Percentiles rank a stretch among this genome's conserved stretches.
Evolutionary conservation across 2,888 invertebrate species (phyloP).

Genomic region (Drosophila limbata): DNA sequence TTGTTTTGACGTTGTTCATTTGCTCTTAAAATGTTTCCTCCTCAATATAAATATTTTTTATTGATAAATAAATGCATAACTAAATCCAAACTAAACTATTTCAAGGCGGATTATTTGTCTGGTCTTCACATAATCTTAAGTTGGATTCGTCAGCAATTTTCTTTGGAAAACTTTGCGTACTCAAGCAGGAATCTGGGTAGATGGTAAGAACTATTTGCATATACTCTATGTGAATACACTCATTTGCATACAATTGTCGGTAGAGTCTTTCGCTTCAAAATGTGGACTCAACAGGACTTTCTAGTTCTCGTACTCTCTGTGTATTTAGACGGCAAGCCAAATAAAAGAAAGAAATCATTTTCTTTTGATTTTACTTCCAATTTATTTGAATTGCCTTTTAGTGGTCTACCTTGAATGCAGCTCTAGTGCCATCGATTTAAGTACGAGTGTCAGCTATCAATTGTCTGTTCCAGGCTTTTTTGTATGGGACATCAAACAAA

Average conservation of each 20-base stretch:
- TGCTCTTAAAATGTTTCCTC: not conserved
- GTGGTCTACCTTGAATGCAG: slow-evolving; percentile 33
- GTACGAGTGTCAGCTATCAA: not conserved
- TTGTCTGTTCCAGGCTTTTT: slow-evolving; percentile 3
- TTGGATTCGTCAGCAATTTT: slow-evolving; percentile 13
- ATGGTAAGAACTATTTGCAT: slow-evolving; percentile 17
- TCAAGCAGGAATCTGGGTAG: not conserved
- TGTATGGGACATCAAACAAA: slow-evolving; percentile 39
- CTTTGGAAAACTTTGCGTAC: slow-evolving; percentile 2
- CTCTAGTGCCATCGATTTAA: slow-evolving; percentile 17
- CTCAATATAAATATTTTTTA: not conserved
- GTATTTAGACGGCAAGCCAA: slow-evolving; percentile 9
- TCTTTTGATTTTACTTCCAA: slow-evolving; percentile 41
- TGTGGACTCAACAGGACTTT: not conserved
- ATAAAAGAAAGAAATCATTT: slow-evolving; percentile 21
- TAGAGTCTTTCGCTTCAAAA: slow-evolving; percentile 2
- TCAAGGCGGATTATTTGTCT: not conserved
- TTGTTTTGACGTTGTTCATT: not conserved
- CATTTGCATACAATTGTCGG: slow-evolving; percentile 36
- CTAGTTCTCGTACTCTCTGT: slow-evolving; percentile 1
- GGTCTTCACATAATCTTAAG: not conserved
- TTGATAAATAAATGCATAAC: not conserved
- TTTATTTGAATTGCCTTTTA: slow-evolving; percentile 39
- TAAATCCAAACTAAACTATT: not conserved
- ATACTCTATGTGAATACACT: slow-evolving; percentile 15